phyloP scores from a whole-genome alignment of 2,113 vertebrate genomes.

The Perca flavescens region DNA sequence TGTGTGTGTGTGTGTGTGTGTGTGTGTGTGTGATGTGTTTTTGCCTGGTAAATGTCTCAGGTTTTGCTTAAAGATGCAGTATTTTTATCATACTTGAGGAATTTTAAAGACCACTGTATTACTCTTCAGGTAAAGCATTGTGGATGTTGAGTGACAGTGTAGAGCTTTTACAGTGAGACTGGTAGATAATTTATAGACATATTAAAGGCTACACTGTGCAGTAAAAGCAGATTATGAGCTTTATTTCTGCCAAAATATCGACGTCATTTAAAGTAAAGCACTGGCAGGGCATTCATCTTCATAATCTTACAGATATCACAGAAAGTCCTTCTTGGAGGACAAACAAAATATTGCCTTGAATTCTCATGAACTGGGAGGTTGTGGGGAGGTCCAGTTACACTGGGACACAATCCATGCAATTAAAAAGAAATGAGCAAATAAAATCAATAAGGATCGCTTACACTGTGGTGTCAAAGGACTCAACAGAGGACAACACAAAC shows the following conservation, averaged over 20 bases:
- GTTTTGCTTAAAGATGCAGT: conserved; percentile 17
- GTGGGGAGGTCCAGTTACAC: conserved; percentile 80
- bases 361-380: conserved; percentile 65
- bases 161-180: neutral
- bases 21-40: neutral
- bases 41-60: conserved; percentile 2
- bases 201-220: neutral
- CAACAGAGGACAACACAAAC: conserved; percentile 77
- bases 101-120: conserved; percentile 1
- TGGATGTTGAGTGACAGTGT: neutral
- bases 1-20: neutral
- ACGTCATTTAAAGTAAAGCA: conserved; percentile 49
- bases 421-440: conserved; percentile 86
- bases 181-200: neutral
- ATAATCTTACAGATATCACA: conserved; percentile 49
- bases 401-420: conserved; percentile 80
- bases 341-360: conserved; percentile 57
- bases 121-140: neutral
- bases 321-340: conserved; percentile 65
- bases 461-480: conserved; percentile 83
- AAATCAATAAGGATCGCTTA: conserved; percentile 85
- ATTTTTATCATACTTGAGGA: neutral
- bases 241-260: conserved; percentile 30
- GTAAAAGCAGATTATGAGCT: neutral
- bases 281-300: conserved; percentile 49